Evolutionary conservation across 2,113 vertebrate species (phyloP).

Genomic region (Ariopsis seemanni): DNA sequence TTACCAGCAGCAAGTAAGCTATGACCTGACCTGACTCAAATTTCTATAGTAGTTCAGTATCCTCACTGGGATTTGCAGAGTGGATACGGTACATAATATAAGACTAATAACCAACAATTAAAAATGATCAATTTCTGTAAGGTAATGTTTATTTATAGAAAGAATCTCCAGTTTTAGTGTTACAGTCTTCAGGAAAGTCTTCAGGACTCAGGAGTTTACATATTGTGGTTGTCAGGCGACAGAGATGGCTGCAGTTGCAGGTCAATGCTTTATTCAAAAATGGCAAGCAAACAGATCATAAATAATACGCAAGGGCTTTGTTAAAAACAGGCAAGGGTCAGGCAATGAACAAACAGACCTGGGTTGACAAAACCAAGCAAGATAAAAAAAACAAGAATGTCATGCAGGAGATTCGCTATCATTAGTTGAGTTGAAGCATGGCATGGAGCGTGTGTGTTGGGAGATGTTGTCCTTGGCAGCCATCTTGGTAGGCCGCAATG

Average conservation of each 20-base stretch:
- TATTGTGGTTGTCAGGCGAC: neutral
- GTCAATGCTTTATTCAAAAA: neutral
- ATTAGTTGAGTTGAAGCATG: neutral
- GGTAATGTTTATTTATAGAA: neutral
- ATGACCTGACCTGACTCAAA: too few relatives aligned
- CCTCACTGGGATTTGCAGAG: neutral
- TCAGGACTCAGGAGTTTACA: neutral
- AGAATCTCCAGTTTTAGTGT: neutral
- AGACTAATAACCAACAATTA: neutral
- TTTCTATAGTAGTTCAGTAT: neutral
- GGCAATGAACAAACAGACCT: neutral
- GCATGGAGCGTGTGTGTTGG: neutral
- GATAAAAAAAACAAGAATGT: neutral
- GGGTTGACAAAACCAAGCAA: neutral
- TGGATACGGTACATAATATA: neutral
- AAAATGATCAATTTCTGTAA: neutral
- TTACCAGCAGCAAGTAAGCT: too few relatives aligned
- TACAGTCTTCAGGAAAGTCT: neutral
- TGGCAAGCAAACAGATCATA: neutral
- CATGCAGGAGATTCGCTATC: neutral
- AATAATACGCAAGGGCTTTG: neutral
- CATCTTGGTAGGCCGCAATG: neutral
- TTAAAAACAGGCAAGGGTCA: too few relatives aligned
- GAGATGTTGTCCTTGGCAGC: neutral
- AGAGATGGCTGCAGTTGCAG: too few relatives aligned